Evolutionary conservation across 2,797 vertebrate species (phyloP), one percentile per base, ranked within the genome.

Genomic region (Fistularia tabacaria): DNA sequence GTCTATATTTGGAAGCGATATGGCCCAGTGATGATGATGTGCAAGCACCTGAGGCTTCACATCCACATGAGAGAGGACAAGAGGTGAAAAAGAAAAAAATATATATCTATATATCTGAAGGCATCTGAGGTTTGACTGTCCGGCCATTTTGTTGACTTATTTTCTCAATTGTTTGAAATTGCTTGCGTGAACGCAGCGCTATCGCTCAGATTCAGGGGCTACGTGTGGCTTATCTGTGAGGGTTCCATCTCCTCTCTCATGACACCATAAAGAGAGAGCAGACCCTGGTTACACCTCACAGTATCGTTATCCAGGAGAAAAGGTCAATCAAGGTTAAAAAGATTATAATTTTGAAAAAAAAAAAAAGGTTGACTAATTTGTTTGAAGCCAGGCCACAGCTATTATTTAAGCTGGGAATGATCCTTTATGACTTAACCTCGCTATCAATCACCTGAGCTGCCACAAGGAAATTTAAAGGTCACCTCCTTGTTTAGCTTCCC

Each of bases 1-100:
- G 66, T 83, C 82, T 89, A 89, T 88, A 87, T 91, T 84, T 84
- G 81, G 87, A 83, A 68, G 54, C 56, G 76, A 83, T 77, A 75
- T 61, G 83, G 82, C 73, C 74, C 79, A 78, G 71, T 74, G 80
- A 76, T 68, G 76, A 74, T 75, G 80, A 71, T 79, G 72, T 49
- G 60, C 54, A 57, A 79, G 73, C 87, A 86, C 85, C 87, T 80
- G 82, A 80, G 83, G 80, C 83, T 62, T 66, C 71, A 58, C 51
- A 14, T 57, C 44, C 59, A 11, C 44, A 46, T 37, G 58, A 71
- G 42, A 46, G 46, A 69, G 56, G 60, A 73, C 38, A 10, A 64
- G 49, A 55, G 66, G 54, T 8, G 41, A 46, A 14, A 47, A 54
- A 10, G 46, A 68, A 65, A 57, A 59, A 48, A 42, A 65, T n/a